phyloP scores from a whole-genome alignment of 2,113 vertebrate species.

The Aleadryas rufinucha region DNA sequence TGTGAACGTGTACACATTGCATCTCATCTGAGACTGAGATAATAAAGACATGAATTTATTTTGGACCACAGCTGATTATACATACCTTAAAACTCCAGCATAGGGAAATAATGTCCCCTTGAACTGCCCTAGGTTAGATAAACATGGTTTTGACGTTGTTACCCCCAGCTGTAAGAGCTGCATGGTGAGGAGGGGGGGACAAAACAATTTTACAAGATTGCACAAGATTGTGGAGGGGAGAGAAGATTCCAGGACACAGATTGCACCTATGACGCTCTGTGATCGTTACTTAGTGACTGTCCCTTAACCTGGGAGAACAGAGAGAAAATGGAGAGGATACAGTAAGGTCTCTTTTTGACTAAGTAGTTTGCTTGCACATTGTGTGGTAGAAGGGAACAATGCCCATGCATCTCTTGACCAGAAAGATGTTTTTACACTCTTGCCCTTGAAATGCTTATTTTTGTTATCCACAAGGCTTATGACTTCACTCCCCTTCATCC shows the following conservation, averaged over 20 bases:
- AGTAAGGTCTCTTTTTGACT: not conserved
- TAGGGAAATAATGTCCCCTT: not conserved
- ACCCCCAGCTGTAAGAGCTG: not conserved
- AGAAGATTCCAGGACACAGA: not conserved
- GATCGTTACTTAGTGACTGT: not conserved
- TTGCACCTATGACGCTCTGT: not conserved
- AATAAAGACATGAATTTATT: not conserved
- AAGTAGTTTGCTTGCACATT: conserved; percentile 5
- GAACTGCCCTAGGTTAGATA: not conserved
- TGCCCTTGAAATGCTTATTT: conserved; percentile 47
- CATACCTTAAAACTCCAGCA: not conserved
- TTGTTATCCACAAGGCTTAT: conserved; percentile 52
- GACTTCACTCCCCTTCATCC: not conserved
- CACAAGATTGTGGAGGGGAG: not conserved
- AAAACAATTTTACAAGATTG: not conserved
- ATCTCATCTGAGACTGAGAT: not conserved
- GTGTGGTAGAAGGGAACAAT: conserved; percentile 33
- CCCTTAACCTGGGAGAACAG: not conserved
- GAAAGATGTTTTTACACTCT: conserved; percentile 63
- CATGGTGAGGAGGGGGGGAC: not conserved
- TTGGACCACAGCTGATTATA: not conserved
- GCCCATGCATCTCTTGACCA: conserved; percentile 24
- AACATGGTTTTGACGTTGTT: not conserved
- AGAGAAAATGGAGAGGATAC: not conserved
- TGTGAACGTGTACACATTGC: fast-evolving